phyloP scores from a whole-genome alignment of 2,888 invertebrate species.

The Heliconius charithonia region DNA sequence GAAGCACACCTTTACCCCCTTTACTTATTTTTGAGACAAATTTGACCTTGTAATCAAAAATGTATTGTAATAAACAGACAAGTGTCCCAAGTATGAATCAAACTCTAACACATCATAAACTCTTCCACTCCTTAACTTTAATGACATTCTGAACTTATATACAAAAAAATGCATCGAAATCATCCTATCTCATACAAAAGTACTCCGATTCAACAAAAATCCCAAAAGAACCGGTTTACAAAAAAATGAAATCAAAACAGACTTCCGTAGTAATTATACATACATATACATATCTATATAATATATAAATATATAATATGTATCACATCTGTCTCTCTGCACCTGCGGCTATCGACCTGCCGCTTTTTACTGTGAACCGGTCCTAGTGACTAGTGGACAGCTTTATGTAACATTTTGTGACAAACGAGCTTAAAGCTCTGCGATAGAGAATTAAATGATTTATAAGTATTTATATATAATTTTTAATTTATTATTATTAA shows the following conservation, averaged over 20 bases:
- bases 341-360: conserved; percentile 79
- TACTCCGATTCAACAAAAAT: not conserved
- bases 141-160: no score
- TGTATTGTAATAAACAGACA: no score
- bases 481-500: no score
- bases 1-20: no score
- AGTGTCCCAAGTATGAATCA: no score
- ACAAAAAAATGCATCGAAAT: conserved; percentile 7
- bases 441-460: not conserved
- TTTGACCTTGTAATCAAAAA: no score
- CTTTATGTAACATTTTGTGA: not conserved
- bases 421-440: not conserved
- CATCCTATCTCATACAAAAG: not conserved
- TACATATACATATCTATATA: conserved; percentile 25
- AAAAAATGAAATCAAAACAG: conserved; percentile 35
- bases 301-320: conserved; percentile 26
- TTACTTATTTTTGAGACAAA: no score
- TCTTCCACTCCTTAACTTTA: no score
- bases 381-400: conserved; percentile 47
- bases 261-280: conserved; percentile 43
- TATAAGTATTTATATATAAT: no score
- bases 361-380: conserved; percentile 76
- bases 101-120: not conserved
- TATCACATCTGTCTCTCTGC: conserved; percentile 53
- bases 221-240: conserved; percentile 20